phyloP scores from a whole-genome alignment of 1,140 invertebrate genomes.

The Lepidurus apus region DNA sequence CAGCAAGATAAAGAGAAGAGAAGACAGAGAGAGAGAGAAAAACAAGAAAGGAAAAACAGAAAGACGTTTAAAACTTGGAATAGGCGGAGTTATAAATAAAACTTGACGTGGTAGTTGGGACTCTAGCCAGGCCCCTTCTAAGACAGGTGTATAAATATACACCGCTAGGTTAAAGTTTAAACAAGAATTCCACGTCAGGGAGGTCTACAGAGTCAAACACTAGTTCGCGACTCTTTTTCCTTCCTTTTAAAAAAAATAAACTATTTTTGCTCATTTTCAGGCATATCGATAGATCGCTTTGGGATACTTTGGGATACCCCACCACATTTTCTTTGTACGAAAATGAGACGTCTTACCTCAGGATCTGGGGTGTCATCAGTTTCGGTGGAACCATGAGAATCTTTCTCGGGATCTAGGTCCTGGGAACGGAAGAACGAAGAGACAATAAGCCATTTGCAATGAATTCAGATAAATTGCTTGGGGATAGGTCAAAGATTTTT shows the following conservation, averaged over 20 bases:
- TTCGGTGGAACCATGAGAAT: slow-evolving; percentile 25
- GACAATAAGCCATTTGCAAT: background rate
- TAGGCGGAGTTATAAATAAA: slow-evolving; percentile 8
- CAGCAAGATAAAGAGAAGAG: background rate
- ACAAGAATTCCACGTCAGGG: background rate
- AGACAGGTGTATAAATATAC: slow-evolving; percentile 22
- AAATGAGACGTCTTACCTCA: slow-evolving; percentile 23
- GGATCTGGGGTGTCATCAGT: slow-evolving; percentile 31
- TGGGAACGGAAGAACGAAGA: slow-evolving; percentile 11
- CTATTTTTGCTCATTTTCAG: background rate
- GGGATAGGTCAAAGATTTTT: too few species aligned
- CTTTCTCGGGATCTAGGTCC: slow-evolving; percentile 33
- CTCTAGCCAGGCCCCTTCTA: background rate
- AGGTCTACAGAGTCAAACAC: background rate
- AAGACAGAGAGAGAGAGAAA: background rate
- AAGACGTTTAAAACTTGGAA: background rate
- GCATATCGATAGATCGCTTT: too few species aligned
- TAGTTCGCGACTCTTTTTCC: background rate
- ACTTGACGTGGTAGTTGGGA: background rate
- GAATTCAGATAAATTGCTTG: too few species aligned
- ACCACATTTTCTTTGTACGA: background rate
- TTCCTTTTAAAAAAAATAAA: background rate
- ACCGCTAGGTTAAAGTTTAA: background rate
- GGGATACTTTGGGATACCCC: too few species aligned
- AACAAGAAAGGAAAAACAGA: background rate